Base-by-base conservation (phyloP, 2,888 invertebrate genomes). In the Perithous albicinctus region DNA sequence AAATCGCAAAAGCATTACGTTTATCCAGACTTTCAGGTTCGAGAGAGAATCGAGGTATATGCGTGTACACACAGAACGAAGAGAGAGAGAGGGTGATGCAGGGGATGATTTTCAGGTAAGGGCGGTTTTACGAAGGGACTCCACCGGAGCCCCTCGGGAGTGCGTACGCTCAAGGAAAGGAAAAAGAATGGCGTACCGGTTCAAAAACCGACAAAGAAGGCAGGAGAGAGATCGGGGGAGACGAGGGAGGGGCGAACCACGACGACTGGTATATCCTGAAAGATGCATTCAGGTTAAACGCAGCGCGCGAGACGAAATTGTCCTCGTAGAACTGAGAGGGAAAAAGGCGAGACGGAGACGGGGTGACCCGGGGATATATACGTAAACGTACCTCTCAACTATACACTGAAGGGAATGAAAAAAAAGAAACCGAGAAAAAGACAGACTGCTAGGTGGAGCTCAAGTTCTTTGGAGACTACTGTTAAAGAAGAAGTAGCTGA, bases 21-120 rank as follows among this genome's bases (percentile, higher is more conserved):
- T 72, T 54, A 78, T 82, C 67, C 78, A 63, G 72, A 78, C 61
- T 78, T 78, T 72, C 56, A 78, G 82, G 82, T 72, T 75, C 74
- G 61, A 43, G 32, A 46, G 48, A 67, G 78, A 66, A 78, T 78
- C 66, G 35, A 46, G 63, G 38, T 66, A 61, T 80, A 82, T 80
- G 83, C 78, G 82, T 78, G 56, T 56, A 66, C 35, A 54, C 51
- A 80, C 67, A 64, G 61, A 66, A 59, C 35, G 35, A 59, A 15
- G 15, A 66, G 64, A 80, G 54, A 70, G 70, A 48, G 77, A 78
- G 82, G 61, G 75, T 70, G 76, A 79, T 63, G 85, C 84, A 88
- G 91, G 86, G 90, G 91, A 90, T 91, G 91, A 90, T 90, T 91
- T 84, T 90, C 91, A 91, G 91, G 92, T 91, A 92, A 90, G 92